These are phyloP conservation scores for Dendroctonus ponderosae DNA, from an alignment of 1,140 invertebrate genomes.

Conservation along the genomic window DNA sequence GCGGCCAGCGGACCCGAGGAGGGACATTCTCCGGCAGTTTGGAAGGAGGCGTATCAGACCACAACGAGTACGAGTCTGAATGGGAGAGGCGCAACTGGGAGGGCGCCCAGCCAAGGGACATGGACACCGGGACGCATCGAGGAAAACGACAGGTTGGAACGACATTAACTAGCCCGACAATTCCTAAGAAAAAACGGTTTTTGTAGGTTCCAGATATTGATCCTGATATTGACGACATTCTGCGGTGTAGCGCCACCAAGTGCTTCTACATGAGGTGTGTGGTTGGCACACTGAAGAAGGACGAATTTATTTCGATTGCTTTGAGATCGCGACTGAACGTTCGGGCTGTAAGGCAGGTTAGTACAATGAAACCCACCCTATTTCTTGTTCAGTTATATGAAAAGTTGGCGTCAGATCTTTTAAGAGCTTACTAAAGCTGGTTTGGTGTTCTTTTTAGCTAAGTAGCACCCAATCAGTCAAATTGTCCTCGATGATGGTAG, in stretches of 20 bases:
- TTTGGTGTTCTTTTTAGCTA: constrained; percentile 50
- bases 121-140: constrained; percentile 32
- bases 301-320: constrained; percentile 74
- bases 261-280: constrained; percentile 75
- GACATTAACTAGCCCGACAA: not conserved
- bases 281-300: constrained; percentile 66
- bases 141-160: constrained; percentile 28
- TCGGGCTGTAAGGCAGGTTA: constrained; percentile 73
- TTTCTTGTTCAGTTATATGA: not conserved
- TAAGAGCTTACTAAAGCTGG: not conserved
- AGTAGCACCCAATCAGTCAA: constrained; percentile 57
- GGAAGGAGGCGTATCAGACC: constrained; percentile 12
- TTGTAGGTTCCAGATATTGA: constrained; percentile 4
- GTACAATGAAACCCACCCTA: constrained; percentile 17
- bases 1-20: constrained; percentile 15
- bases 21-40: constrained; percentile 22
- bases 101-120: constrained; percentile 10
- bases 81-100: constrained; percentile 27
- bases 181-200: not conserved
- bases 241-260: constrained; percentile 67
- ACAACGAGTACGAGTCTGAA: constrained; percentile 21
- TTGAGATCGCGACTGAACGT: constrained; percentile 76
- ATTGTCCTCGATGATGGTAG: constrained; percentile 72
- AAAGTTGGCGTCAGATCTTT: not conserved
- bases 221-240: constrained; percentile 36